These are phyloP conservation scores for Oxytorus armatus DNA, from an alignment of 2,888 invertebrate genomes.

Conservation along the genomic window DNA sequence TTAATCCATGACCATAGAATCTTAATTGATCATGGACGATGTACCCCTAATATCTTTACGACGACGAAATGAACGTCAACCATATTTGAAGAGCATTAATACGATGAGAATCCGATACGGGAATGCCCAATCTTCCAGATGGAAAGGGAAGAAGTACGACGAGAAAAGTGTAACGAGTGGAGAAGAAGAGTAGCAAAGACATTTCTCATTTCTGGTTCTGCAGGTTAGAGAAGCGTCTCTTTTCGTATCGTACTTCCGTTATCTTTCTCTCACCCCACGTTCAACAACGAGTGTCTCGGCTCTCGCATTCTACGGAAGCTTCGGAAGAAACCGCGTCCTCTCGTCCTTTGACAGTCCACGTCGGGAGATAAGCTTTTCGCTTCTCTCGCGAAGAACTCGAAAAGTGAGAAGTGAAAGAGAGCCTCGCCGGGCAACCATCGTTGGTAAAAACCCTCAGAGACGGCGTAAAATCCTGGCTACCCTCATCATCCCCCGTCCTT, in stretches of 20 bases:
- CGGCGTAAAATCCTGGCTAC: conserved; percentile 59
- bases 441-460: conserved; percentile 72
- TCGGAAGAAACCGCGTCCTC: conserved; percentile 73
- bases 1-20: too few relatives aligned
- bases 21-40: too few relatives aligned
- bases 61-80: too few relatives aligned
- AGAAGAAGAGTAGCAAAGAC: conserved; percentile 75
- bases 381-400: conserved; percentile 53
- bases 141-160: conserved; percentile 11
- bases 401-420: conserved; percentile 64
- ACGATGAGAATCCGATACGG: neutral
- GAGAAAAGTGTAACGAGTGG: conserved; percentile 43
- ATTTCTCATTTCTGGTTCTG: conserved; percentile 83
- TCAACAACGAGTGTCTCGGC: conserved; percentile 35
- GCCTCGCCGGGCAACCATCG: conserved; percentile 50
- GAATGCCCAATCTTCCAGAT: conserved; percentile 25
- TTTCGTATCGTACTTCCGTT: conserved; percentile 70
- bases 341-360: conserved; percentile 82
- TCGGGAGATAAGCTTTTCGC: conserved; percentile 81
- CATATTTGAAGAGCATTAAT: neutral
- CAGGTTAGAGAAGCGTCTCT: conserved; percentile 71
- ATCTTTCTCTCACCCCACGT: conserved; percentile 74
- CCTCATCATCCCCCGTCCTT: conserved; percentile 21
- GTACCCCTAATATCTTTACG: too few relatives aligned
- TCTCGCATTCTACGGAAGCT: conserved; percentile 76